Percentiles rank a stretch among this genome's conserved stretches.
Evolutionary conservation across 2,113 vertebrate genomes (phyloP).

Genomic region (Mesoclemmys tuberculata): DNA sequence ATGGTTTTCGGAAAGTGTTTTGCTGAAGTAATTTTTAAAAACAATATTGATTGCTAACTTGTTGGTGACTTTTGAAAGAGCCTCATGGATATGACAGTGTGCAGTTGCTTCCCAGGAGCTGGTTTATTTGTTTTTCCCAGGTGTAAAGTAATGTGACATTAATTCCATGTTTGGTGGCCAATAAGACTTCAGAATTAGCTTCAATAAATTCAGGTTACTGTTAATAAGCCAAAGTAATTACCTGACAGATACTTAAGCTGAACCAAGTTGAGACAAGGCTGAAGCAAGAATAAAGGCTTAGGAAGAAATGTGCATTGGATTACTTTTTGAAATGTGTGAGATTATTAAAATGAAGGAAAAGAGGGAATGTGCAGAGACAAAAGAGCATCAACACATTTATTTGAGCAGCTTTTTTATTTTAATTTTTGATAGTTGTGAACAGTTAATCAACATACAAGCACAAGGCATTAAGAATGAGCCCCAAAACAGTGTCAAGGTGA

Average conservation of each 20-base stretch:
- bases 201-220: background rate
- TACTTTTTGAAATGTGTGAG: background rate
- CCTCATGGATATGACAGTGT: background rate
- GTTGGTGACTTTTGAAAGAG: constrained; percentile 1
- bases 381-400: background rate
- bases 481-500: background rate
- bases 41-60: background rate
- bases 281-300: background rate
- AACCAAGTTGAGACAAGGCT: background rate
- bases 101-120: background rate
- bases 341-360: background rate
- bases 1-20: background rate
- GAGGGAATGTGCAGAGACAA: background rate
- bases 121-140: constrained; percentile 17
- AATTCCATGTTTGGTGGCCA: background rate
- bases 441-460: background rate
- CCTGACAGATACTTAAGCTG: background rate
- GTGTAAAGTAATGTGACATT: background rate
- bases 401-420: background rate
- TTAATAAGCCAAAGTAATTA: background rate
- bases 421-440: background rate
- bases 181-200: constrained; percentile 4
- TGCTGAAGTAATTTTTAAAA: constrained; percentile 1
- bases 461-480: background rate
- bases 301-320: background rate